phyloP scores from a whole-genome alignment of 2,797 vertebrate genomes.

The Acanthis flammea region DNA sequence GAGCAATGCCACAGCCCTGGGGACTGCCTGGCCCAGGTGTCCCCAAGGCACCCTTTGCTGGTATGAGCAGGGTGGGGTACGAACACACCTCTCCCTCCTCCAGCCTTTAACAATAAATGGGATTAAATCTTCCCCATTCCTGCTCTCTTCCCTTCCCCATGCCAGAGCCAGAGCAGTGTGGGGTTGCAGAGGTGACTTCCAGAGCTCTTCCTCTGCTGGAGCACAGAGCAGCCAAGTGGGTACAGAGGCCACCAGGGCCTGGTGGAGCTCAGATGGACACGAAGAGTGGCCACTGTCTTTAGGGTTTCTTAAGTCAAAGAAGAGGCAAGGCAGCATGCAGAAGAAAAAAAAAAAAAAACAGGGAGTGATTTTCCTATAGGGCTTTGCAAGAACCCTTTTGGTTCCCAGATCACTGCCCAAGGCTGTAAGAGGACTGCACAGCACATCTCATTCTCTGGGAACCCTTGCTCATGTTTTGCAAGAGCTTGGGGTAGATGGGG shows the following conservation, averaged over 20 bases:
- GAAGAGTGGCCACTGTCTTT: background rate
- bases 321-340: background rate
- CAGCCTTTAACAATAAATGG: background rate
- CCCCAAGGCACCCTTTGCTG: background rate
- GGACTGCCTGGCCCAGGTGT: background rate
- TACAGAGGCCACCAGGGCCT: background rate
- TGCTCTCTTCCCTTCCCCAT: background rate
- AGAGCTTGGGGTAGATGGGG: background rate
- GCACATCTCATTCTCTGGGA: background rate
- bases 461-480: background rate
- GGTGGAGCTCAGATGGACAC: background rate
- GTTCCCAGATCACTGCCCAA: background rate
- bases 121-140: background rate
- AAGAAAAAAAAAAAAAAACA: background rate
- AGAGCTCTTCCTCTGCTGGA: background rate
- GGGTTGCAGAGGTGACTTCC: background rate
- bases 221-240: background rate
- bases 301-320: background rate
- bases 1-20: background rate
- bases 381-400: background rate
- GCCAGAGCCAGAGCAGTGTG: rapidly evolving
- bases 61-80: background rate
- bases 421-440: background rate
- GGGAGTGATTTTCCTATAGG: background rate
- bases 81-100: background rate